These are phyloP conservation scores for Centropus bengalensis DNA, from an alignment of 2,113 vertebrate genomes.

Conservation along the genomic window DNA sequence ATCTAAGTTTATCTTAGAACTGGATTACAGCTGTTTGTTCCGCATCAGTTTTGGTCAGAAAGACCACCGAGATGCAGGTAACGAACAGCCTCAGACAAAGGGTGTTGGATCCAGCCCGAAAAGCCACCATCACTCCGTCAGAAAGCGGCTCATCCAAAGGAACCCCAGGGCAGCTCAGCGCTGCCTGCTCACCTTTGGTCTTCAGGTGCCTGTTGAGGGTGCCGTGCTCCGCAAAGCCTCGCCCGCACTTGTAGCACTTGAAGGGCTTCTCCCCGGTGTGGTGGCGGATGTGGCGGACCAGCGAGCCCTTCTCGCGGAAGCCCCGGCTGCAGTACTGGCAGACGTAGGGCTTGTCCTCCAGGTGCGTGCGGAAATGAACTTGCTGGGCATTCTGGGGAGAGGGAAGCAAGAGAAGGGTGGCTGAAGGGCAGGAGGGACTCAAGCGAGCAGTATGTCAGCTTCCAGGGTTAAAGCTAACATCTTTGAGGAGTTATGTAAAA, in stretches of 20 bases:
- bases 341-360: conserved; percentile 89
- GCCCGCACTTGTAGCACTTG: conserved; percentile 89
- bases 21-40: background rate
- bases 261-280: conserved; percentile 97
- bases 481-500: background rate
- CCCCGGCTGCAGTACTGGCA: conserved; percentile 91
- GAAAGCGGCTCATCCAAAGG: background rate
- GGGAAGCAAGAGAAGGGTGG: background rate
- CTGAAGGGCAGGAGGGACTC: background rate
- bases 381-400: conserved; percentile 90
- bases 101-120: background rate
- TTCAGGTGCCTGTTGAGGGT: conserved; percentile 94
- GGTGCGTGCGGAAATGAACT: conserved; percentile 93
- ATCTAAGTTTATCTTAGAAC: background rate
- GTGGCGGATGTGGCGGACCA: conserved; percentile 94
- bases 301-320: conserved; percentile 94
- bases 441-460: fast-evolving
- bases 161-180: fast-evolving
- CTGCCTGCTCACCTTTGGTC: conserved; percentile 86
- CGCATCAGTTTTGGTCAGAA: background rate
- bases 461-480: fast-evolving
- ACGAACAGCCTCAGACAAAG: background rate
- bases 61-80: background rate
- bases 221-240: conserved; percentile 94
- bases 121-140: background rate